Percentiles rank a stretch among this genome's conserved stretches.
Conservation (phyloP, 2,888 invertebrate species). For the Drosophila bunnanda region DNA sequence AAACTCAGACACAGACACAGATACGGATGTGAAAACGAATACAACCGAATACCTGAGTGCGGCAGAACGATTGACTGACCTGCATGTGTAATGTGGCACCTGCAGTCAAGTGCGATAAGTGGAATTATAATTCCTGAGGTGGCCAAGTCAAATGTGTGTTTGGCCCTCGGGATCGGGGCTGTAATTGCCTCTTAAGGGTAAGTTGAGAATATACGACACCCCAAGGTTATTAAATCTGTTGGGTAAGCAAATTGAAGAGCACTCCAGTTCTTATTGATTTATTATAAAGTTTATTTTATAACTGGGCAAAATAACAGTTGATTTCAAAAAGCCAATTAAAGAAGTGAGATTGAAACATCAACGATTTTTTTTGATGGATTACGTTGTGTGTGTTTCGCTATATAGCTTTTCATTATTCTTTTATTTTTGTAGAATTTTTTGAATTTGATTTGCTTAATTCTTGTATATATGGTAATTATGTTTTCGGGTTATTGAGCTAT, state of each 20-base stretch:
- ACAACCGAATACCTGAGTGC: neutral
- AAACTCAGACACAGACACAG: neutral
- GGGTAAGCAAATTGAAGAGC: neutral
- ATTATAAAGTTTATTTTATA: neutral
- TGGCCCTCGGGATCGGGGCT: neutral
- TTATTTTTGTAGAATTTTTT: no score
- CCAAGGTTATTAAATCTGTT: neutral
- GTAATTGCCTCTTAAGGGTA: neutral
- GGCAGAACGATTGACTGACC: conserved; percentile 8
- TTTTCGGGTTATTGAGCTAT: no score
- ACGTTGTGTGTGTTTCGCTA: no score
- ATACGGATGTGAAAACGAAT: conserved; percentile 2
- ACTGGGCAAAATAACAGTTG: no score
- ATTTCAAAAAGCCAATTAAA: no score
- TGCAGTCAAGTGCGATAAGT: conserved; percentile 24
- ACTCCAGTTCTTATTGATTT: neutral
- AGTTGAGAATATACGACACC: neutral
- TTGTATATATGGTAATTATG: no score
- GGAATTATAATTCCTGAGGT: conserved; percentile 11
- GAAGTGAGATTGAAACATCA: no score
- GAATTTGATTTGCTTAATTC: no score
- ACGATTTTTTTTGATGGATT: no score
- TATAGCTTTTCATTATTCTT: no score
- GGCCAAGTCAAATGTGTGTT: conserved; percentile 2
- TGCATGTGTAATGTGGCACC: conserved; percentile 37